A percentile compares a stretch with the other conserved stretches of the same genome.
Conservation (phyloP, 1,140 invertebrate genomes). For the Cydia splendana region DNA sequence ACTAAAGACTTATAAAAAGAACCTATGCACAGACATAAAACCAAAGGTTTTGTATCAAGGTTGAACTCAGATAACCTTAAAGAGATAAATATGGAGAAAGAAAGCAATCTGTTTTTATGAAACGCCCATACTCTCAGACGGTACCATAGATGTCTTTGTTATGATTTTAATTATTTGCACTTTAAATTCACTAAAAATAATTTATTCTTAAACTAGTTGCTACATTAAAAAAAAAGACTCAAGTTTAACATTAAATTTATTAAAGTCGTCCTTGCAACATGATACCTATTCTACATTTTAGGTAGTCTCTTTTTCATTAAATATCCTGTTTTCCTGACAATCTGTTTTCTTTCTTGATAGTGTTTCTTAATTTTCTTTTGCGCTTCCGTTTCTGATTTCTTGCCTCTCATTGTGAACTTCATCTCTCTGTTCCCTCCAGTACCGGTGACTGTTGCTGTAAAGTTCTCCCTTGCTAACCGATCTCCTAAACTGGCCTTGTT, state of each 20-base stretch:
- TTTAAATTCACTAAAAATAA: conserved; percentile 14
- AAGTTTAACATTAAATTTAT: conserved; percentile 27
- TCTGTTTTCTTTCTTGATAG: conserved; percentile 85
- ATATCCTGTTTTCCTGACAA: conserved; percentile 84
- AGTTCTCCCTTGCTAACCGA: conserved; percentile 82
- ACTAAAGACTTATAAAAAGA: too few relatives aligned
- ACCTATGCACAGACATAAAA: conserved; percentile 34
- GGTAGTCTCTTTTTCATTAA: conserved; percentile 63
- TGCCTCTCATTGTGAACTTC: conserved; percentile 83
- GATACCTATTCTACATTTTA: conserved; percentile 45
- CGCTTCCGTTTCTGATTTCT: conserved; percentile 77
- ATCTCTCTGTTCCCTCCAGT: conserved; percentile 88
- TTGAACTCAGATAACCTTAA: conserved; percentile 55
- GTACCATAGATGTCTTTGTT: background rate
- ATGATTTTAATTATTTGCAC: background rate
- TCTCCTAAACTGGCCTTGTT: conserved; percentile 86
- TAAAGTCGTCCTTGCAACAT: conserved; percentile 32
- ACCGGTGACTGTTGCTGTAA: conserved; percentile 80
- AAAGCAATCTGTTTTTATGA: conserved; percentile 19
- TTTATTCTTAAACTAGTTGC: background rate
- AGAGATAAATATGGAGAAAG: conserved; percentile 41
- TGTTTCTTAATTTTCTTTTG: conserved; percentile 83
- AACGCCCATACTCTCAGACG: background rate
- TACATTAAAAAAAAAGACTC: background rate
- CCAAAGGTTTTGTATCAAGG: conserved; percentile 43